phyloP scores from a whole-genome alignment of 1,140 invertebrate species.

The Hyles euphorbiae region DNA sequence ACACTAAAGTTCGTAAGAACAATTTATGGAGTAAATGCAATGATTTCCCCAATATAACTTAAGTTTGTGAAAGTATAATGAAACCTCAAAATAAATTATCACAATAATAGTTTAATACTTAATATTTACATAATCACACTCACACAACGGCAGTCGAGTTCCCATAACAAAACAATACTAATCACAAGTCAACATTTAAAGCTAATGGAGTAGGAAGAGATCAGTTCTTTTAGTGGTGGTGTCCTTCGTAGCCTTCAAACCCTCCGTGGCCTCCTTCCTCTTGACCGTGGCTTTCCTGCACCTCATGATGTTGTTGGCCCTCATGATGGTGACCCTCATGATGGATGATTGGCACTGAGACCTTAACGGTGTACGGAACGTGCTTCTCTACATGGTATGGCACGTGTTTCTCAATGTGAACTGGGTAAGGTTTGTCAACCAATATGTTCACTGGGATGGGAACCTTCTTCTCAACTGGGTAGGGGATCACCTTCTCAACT shows the following conservation, averaged over 20 bases:
- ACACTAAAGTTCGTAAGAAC: no score
- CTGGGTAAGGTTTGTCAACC: slow-evolving; percentile 75
- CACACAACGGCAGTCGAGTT: slow-evolving; percentile 44
- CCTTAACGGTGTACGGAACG: slow-evolving; percentile 75
- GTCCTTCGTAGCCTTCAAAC: slow-evolving; percentile 50
- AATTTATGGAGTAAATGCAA: no score
- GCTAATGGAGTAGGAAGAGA: slow-evolving; percentile 70
- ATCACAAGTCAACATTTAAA: slow-evolving; percentile 74
- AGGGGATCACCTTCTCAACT: slow-evolving; percentile 76
- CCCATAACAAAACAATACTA: slow-evolving; percentile 57
- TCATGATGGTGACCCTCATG: slow-evolving; percentile 55
- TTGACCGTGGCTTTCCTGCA: slow-evolving; percentile 33
- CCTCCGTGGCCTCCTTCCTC: slow-evolving; percentile 41
- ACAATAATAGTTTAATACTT: slow-evolving; percentile 60
- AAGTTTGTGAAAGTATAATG: not conserved
- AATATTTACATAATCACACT: slow-evolving; percentile 49
- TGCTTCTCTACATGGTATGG: slow-evolving; percentile 79
- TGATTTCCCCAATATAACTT: no score
- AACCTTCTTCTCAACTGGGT: slow-evolving; percentile 78
- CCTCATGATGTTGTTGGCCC: slow-evolving; percentile 22
- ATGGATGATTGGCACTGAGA: slow-evolving; percentile 74
- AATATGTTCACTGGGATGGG: slow-evolving; percentile 79
- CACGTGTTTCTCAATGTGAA: slow-evolving; percentile 80
- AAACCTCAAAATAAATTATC: slow-evolving; percentile 26
- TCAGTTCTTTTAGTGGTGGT: slow-evolving; percentile 56